Evolutionary conservation across 2,888 invertebrate species (phyloP).

Genomic region (Formica aserva): DNA sequence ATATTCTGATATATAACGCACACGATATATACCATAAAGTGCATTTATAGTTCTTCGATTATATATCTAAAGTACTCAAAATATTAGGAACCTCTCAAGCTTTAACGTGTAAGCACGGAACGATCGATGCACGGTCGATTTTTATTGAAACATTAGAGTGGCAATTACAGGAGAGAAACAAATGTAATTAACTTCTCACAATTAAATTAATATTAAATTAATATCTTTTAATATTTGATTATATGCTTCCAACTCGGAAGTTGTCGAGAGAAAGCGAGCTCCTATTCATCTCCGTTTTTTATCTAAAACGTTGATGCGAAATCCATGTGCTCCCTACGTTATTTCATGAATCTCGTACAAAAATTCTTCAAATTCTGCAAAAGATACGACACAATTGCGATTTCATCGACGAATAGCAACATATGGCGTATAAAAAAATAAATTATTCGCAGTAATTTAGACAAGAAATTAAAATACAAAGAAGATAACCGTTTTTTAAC

Average conservation of each 20-base stretch:
- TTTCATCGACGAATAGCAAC: not conserved
- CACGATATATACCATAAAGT: not conserved
- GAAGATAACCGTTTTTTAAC: not conserved
- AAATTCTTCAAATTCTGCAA: too few species aligned
- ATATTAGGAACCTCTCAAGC: not conserved
- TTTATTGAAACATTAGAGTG: too few species aligned
- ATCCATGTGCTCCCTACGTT: too few species aligned
- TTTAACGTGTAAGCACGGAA: not conserved
- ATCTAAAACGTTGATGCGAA: too few species aligned
- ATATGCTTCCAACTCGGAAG: too few species aligned
- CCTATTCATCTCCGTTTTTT: too few species aligned
- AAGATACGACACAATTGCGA: not conserved
- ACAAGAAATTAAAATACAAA: constrained; percentile 4
- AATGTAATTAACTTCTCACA: too few species aligned
- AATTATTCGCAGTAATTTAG: not conserved
- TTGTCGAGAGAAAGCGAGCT: too few species aligned
- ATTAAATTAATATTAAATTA: not conserved
- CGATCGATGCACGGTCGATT: too few species aligned
- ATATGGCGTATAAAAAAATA: not conserved
- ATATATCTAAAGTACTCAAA: not conserved
- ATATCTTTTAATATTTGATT: not conserved
- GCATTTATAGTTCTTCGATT: not conserved
- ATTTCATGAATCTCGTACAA: too few species aligned
- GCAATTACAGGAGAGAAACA: too few species aligned
- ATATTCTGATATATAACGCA: not conserved